A percentile compares a stretch with the other conserved stretches of the same genome.
phyloP scores from a whole-genome alignment of 2,888 invertebrate species.

The Rosalia funebris region DNA sequence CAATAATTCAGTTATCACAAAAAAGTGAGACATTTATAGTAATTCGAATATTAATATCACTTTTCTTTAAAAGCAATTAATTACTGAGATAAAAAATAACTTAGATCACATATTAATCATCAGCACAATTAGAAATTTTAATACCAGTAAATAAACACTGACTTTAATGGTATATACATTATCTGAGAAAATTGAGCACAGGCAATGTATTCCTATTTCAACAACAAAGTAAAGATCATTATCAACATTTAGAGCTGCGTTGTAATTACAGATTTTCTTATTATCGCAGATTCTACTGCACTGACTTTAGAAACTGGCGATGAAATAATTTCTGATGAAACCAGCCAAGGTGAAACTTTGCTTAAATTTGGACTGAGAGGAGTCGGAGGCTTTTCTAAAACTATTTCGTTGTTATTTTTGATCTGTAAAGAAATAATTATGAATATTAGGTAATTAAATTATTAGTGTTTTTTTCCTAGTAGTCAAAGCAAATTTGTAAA shows the following conservation, averaged over 20 bases:
- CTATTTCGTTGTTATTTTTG: constrained; percentile 62
- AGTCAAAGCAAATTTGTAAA: no score
- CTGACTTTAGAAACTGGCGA: constrained; percentile 70
- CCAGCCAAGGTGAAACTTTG: constrained; percentile 85
- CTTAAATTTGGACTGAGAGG: constrained; percentile 70
- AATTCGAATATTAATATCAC: no score
- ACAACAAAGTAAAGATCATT: no score
- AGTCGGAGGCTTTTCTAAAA: constrained; percentile 58
- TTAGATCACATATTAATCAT: no score
- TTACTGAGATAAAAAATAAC: no score
- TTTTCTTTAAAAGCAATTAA: no score
- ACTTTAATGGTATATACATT: background rate
- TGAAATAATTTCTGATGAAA: constrained; percentile 76
- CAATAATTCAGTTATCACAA: background rate
- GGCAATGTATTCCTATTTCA: no score
- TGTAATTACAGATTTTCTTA: constrained; percentile 87
- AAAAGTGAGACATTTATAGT: background rate
- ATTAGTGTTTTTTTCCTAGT: no score
- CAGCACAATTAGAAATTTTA: no score
- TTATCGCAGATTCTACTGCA: constrained; percentile 72
- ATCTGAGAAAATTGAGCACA: no score
- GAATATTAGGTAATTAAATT: no score
- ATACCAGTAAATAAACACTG: background rate
- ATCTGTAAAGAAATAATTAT: no score
- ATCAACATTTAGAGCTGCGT: constrained; percentile 85